Base-by-base conservation (phyloP, 2,113 vertebrate species). In the Calyptomena viridis region DNA sequence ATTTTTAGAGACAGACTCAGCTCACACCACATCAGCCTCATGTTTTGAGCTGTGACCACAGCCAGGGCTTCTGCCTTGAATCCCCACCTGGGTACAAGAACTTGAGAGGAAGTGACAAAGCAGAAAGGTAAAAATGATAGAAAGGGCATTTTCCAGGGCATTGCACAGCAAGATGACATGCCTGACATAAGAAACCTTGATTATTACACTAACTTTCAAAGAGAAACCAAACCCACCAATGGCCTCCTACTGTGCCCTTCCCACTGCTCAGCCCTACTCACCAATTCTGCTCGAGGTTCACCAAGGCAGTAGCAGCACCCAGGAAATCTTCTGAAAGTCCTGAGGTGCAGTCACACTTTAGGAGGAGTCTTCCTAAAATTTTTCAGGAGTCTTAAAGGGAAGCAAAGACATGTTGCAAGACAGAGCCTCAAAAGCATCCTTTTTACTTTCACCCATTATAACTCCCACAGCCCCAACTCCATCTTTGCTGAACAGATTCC, bases 401-500 rank as follows among this genome's bases (percentile, higher is more conserved):
- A 44, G 5, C 0, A 3, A 81, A 68, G 40, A 60, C 1, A 1
- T 5, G 8, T 31, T 6, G 10, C 31, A 71, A 42, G 24, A 52
- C 23, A 42, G 12, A 44, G 8, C 20, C 24, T n/a, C 52, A 35
- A 56, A 86, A 89, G 5, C 7, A 35, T 13, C 14, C 4, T 16
- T 49, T n/a, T 33, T 14, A 20, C 50, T 56, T 44, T 84, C 15
- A 63, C 13, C 14, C 2, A 0, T 24, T 49, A 3, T 24, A 49
- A 81, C 53, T 79, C 28, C 49, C 55, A 30, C 2, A 76, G 14
- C 69, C 52, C 72, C 0, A 0, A 40, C 28, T 78, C 55, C 56
- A 47, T 37, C 44, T 78, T 50, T 40, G 49, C 60, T 66, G 52
- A 74, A 31, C 17, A 23, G 60, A 84, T 55, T 37, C 40, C 60